Conservation (phyloP, 1,140 invertebrate species). For the Camponotus floridanus region DNA sequence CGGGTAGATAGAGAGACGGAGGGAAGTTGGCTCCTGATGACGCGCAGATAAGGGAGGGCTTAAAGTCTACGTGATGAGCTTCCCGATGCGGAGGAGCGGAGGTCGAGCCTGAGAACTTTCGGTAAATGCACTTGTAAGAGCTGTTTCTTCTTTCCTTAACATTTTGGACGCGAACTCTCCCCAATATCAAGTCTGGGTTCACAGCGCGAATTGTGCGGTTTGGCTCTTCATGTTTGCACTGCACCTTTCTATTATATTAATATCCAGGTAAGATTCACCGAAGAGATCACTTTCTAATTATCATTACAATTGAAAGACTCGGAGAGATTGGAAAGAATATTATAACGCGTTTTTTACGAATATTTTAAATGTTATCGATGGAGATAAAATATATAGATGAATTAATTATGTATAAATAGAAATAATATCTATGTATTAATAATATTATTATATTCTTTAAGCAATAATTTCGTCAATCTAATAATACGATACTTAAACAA, state of each 20-base stretch:
- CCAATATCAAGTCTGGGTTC: constrained; percentile 47
- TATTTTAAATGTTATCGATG: not conserved
- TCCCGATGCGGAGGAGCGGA: constrained; percentile 81
- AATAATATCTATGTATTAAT: not conserved
- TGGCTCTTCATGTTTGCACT: not conserved
- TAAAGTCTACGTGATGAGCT: constrained; percentile 85
- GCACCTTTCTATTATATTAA: not conserved
- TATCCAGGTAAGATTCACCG: not conserved
- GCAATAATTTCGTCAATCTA: not conserved
- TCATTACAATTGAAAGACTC: not conserved
- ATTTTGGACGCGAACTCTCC: constrained; percentile 66
- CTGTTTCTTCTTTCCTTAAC: constrained; percentile 67
- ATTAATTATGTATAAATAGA: not conserved
- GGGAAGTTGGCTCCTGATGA: constrained; percentile 82
- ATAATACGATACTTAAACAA: not conserved
- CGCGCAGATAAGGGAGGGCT: constrained; percentile 85
- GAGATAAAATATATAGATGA: not conserved
- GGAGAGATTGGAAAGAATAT: not conserved
- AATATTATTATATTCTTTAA: not conserved
- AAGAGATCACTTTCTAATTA: not conserved
- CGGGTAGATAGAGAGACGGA: constrained; percentile 78
- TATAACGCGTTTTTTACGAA: not conserved
- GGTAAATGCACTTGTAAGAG: constrained; percentile 76
- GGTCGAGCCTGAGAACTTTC: constrained; percentile 85
- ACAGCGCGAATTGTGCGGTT: constrained; percentile 10